A percentile compares a stretch with the other conserved stretches of the same genome.
Conservation (phyloP, 2,113 vertebrate genomes). For the Odontesthes bonariensis region DNA sequence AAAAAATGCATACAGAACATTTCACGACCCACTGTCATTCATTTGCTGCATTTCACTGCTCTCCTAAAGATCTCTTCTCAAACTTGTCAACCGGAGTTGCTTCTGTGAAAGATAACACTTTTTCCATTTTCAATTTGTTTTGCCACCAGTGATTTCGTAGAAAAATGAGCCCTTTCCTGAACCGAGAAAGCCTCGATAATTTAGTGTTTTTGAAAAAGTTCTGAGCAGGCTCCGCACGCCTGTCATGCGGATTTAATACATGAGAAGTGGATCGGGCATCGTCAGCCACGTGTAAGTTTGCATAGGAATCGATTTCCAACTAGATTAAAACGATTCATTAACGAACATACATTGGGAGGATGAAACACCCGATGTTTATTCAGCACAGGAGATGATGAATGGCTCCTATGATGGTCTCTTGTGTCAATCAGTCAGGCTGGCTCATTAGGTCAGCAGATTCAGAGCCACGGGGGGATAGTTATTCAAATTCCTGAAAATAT, state of each 20-base stretch:
- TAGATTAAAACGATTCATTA: constrained; percentile 69
- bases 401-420: constrained; percentile 49
- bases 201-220: constrained; percentile 39
- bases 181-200: constrained; percentile 52
- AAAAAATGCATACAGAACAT: constrained; percentile 27
- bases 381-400: constrained; percentile 62
- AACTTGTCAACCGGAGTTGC: constrained; percentile 51
- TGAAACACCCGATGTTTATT: constrained; percentile 63
- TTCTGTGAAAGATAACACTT: constrained; percentile 40
- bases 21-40: constrained; percentile 44
- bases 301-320: constrained; percentile 20
- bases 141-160: constrained; percentile 48
- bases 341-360: constrained; percentile 39
- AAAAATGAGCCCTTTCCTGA: constrained; percentile 48
- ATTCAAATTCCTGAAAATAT: constrained; percentile 73
- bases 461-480: constrained; percentile 55
- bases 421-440: constrained; percentile 70
- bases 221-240: constrained; percentile 30
- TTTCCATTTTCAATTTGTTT: constrained; percentile 24
- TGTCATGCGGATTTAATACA: constrained; percentile 35
- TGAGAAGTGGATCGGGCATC: constrained; percentile 30
- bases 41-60: constrained; percentile 42
- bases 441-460: constrained; percentile 77
- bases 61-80: constrained; percentile 43
- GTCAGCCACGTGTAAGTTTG: constrained; percentile 19